Evolutionary conservation across 1,140 invertebrate genomes (phyloP), one percentile per base, ranked within the genome.

Genomic region (Pectinophora gossypiella): DNA sequence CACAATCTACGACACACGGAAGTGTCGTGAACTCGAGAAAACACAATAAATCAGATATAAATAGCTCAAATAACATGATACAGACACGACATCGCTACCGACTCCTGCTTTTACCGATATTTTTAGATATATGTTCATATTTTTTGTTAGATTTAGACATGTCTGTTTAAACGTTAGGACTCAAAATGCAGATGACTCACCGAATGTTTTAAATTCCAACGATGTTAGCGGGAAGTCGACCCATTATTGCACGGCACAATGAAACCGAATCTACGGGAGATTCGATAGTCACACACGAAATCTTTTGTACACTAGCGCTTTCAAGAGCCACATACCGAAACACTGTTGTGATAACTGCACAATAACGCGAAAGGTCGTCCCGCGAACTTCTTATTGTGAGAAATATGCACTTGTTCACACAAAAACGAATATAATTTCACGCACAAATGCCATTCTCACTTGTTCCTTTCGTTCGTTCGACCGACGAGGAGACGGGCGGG

Each of bases 151-250:
- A 56, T 58, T 59, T 52, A 48, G 50, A 61, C 38, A 22, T 54
- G 57, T 19, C 51, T n/a, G 27, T 9, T 12, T 9, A 32, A 32
- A 3, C 27, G 27, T 32, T 32, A 32, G 27, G 15, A 59, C 65
- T 67, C 56, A 64, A 68, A 74, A 68, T 56, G 56, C 32, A 63
- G 75, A 81, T 86, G 83, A 86, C 83, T 86, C 83, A 86, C 83
- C 80, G 59, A 76, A 81, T 86, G 66, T 79, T 86, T 86, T 83
- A 84, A 86, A 86, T 86, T 86, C 79, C 79, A 72, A 80, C 63
- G 72, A 78, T 68, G 65, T 77, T 74, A 84, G 77, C 77, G 79
- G 79, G 73, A 80, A 81, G 64, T 68, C 64, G 59, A 69, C 73
- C 69, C 80, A 86, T 86, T 81, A 82, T 76, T 77, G 72, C 71